phyloP scores from a whole-genome alignment of 2,888 invertebrate genomes.

The Microctonus hyperodae region DNA sequence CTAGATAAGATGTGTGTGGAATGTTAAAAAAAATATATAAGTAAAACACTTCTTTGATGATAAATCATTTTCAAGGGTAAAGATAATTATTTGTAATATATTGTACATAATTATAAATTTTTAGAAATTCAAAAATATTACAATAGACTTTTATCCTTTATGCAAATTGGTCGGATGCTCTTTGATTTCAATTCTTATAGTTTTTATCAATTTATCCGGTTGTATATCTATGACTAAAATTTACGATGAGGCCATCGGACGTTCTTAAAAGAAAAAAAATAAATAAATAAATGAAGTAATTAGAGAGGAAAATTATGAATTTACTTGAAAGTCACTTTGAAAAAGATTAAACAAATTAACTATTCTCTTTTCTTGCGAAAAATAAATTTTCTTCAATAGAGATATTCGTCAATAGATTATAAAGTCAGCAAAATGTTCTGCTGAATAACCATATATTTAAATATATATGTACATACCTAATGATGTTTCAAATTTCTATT shows the following conservation, averaged over 20 bases:
- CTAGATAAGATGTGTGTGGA: slow-evolving; percentile 7
- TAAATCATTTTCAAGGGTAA: slow-evolving; percentile 51
- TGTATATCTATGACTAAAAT: not conserved
- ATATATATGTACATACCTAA: slow-evolving; percentile 15
- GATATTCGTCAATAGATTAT: slow-evolving; percentile 1
- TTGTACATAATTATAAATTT: slow-evolving; percentile 59
- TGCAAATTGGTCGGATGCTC: not conserved
- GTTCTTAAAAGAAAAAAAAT: slow-evolving; percentile 11
- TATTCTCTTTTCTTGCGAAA: not conserved
- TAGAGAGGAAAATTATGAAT: not conserved
- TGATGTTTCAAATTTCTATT: slow-evolving; percentile 32
- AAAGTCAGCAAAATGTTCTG: slow-evolving; percentile 12
- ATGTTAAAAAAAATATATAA: slow-evolving; percentile 3
- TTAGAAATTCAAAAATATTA: slow-evolving; percentile 39
- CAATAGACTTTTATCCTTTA: not conserved
- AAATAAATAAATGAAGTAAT: not conserved
- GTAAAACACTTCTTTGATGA: slow-evolving; percentile 28
- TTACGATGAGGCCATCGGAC: not conserved
- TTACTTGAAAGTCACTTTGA: slow-evolving; percentile 15
- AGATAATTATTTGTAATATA: slow-evolving; percentile 59
- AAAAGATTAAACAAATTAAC: slow-evolving; percentile 6
- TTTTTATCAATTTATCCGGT: not conserved
- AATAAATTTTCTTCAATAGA: not conserved
- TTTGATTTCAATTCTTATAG: not conserved
- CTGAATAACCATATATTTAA: slow-evolving; percentile 8